Evolutionary conservation across 37 sponge, comb jelly and placozoan species (phyloP), one percentile per base, ranked within the genome.

Genomic region (Cliona cf. orientalis): DNA sequence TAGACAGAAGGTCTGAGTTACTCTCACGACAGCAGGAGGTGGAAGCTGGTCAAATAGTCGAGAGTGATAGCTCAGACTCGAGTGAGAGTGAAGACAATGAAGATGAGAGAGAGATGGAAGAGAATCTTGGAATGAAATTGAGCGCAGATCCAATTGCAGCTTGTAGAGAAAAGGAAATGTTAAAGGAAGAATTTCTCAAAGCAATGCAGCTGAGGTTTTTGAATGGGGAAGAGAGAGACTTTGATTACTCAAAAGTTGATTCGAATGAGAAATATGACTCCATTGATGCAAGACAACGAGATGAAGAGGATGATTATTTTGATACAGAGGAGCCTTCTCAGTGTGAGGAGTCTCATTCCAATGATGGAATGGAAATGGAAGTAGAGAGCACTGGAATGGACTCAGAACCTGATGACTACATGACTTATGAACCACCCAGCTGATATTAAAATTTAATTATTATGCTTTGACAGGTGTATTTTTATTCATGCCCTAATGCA

Each of bases 231-330:
- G 96, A 95, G n/a, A 40, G 28, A 45, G 96, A 82, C 26, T 86
- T 95, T 75, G 96, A 95, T 46, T 95, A 95, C 60, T 57, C 71
- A 29, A 61, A 60, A 6, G 84, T 95, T 35, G 96, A 95, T 55
- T 19, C 31, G 31, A 66, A 87, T 69, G 76, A 63, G 19, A 43
- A 71, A 32, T 95, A 84, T 65, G 96, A 95, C 69, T 42, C 60
- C 0, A 38, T 81, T 21, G 79, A 85, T 2, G 31, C 67, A 35
- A 72, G 49, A 33, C 66, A 46, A 11, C 37, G 49, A 42, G 96
- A 95, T 74, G 90, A 85, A 1, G 87, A 89, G 43, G 96, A 95
- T 46, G 75, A 67, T 1, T 95, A 95, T 41, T 95, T 95, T 89
- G 96, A 95, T 34, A 37, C 34, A 12, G 96, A 95, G 55, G 96